These are phyloP conservation scores for Acropora tenuis DNA, from an alignment of 64 coral and sea anemone species.

Conservation along the genomic window DNA sequence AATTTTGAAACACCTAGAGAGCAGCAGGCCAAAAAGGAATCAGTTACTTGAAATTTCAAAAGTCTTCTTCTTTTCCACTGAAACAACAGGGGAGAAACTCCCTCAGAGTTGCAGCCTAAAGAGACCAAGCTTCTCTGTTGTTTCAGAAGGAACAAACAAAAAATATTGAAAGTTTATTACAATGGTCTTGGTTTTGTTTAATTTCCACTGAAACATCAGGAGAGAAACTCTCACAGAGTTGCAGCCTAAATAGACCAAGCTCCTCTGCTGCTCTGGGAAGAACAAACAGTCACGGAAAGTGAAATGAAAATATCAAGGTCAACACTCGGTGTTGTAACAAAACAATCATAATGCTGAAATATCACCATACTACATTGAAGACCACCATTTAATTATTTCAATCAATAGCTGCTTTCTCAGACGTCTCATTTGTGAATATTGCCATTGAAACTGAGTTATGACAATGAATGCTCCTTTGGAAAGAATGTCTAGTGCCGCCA, in stretches of 20 bases:
- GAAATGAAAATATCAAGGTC: not conserved
- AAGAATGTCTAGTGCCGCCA: constrained; percentile 31
- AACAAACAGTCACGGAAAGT: not conserved
- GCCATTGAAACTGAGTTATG: not conserved
- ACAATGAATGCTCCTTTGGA: not conserved
- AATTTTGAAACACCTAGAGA: too few relatives aligned
- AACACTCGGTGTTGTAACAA: not conserved
- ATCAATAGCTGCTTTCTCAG: constrained; percentile 1
- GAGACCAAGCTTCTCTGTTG: too few relatives aligned
- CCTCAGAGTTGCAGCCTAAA: not conserved
- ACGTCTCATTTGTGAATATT: not conserved
- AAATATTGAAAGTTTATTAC: too few relatives aligned
- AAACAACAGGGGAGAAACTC: not conserved
- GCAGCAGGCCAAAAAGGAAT: not conserved
- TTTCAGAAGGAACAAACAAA: too few relatives aligned
- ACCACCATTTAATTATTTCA: not conserved
- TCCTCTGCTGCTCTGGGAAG: not conserved
- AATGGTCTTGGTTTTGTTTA: too few relatives aligned
- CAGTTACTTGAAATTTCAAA: not conserved
- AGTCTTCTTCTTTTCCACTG: not conserved
- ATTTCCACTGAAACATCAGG: too few relatives aligned
- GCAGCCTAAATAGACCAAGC: not conserved
- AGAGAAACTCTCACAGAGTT: not conserved
- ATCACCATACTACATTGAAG: not conserved
- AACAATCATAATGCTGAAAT: not conserved